These are phyloP conservation scores for Turdus rufiventris DNA, from an alignment of 2,113 vertebrate species.

Conservation along the genomic window DNA sequence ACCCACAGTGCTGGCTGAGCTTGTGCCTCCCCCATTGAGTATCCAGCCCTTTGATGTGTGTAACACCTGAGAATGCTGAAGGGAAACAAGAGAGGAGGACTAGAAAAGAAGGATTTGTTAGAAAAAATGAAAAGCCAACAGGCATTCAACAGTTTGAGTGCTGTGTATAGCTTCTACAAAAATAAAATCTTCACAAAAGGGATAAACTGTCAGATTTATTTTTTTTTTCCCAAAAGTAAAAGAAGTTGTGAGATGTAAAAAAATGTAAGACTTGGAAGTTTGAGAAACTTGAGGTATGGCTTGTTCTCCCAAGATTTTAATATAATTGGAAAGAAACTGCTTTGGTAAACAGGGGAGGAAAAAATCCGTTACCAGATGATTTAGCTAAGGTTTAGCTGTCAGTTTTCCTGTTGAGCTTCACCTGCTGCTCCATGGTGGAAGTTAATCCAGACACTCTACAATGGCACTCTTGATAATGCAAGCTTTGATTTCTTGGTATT, in stretches of 20 bases:
- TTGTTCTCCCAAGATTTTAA: not conserved
- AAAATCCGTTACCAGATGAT: not conserved
- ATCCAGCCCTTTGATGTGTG: not conserved
- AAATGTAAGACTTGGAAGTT: not conserved
- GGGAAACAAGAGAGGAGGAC: not conserved
- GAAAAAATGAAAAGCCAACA: not conserved
- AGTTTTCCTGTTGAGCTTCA: not conserved
- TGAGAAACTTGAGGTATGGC: not conserved
- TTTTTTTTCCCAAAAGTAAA: not conserved
- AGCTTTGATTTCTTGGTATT: not conserved
- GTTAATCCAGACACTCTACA: not conserved
- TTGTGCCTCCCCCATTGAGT: not conserved
- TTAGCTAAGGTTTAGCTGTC: not conserved
- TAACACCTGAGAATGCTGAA: not conserved
- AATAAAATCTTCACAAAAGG: not conserved
- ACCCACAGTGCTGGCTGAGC: not conserved
- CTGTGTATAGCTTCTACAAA: not conserved
- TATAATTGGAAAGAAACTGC: not conserved
- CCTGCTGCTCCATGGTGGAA: not conserved
- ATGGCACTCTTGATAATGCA: not conserved
- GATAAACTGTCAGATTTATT: not conserved
- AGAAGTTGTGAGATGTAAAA: not conserved
- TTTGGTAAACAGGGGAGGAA: fast-evolving
- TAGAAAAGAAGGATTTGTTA: not conserved
- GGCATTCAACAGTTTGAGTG: not conserved